Evolutionary conservation across 2,888 invertebrate species (phyloP).

Genomic region (Xestia xanthographa): DNA sequence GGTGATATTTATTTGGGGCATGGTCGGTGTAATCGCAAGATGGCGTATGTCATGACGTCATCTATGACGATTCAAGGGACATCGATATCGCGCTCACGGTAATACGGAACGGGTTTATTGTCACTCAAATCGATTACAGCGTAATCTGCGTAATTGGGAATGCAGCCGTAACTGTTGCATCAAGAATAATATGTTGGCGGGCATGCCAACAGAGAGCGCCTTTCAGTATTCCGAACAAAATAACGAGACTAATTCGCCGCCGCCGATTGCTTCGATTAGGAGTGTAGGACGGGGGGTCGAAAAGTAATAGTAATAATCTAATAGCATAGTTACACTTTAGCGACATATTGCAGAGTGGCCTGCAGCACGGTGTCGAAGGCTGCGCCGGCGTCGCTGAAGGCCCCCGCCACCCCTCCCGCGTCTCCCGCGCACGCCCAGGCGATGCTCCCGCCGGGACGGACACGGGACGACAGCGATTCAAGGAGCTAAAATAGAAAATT

Average conservation of each 20-base stretch:
- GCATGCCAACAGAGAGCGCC: neutral
- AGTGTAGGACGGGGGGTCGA: neutral
- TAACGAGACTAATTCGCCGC: neutral
- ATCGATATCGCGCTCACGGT: too few species aligned
- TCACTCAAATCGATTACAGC: too few species aligned
- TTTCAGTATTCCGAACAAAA: neutral
- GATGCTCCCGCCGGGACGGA: constrained; percentile 78
- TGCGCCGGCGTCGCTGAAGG: constrained; percentile 72
- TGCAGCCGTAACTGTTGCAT: too few species aligned
- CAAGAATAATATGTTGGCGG: neutral
- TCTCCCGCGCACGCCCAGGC: constrained; percentile 82
- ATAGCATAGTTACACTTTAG: constrained; percentile 75
- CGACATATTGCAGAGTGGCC: constrained; percentile 78
- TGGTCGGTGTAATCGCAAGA: too few species aligned
- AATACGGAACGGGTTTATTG: too few species aligned
- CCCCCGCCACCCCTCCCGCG: constrained; percentile 69
- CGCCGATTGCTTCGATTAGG: neutral
- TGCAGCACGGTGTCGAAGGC: constrained; percentile 82
- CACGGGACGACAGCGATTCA: constrained; percentile 75
- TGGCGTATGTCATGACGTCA: too few species aligned
- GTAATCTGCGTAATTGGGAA: too few species aligned
- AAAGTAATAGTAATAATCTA: neutral
- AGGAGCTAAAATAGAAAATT: constrained; percentile 75
- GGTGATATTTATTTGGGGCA: too few species aligned
- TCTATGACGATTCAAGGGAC: too few species aligned